Base-by-base conservation (phyloP, 2,888 invertebrate species). In the Morpho deidamia region DNA sequence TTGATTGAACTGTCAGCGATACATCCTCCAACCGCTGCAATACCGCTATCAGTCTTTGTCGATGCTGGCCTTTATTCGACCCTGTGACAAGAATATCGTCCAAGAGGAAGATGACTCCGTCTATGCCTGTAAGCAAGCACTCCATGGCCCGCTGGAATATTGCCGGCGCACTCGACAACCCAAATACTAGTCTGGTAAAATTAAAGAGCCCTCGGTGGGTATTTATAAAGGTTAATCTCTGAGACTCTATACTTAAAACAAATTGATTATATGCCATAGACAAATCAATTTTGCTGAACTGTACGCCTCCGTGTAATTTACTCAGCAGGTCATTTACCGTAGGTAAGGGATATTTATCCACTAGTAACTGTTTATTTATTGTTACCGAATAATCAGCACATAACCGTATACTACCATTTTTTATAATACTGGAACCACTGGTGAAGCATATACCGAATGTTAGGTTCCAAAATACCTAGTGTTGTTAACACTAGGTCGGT, bases 111-210 rank as follows among this genome's bases (percentile, higher is more conserved):
- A 56, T 53, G 0, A 65, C 62, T 0, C 64, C 64, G 5, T 62
- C 58, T 9, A 67, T 53, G 0, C 61, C 64, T 4, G 48, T 8
- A 1, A 67, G 39, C 7, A 67, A 34, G 0, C 55, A 50, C 40
- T 66, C 65, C 60, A 64, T 61, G 1, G 64, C 38, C 8, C 56
- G 44, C 47, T 64, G 64, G 38, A 61, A 66, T 33, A 64, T 62
- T 0, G 61, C 61, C 0, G 63, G 64, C 1, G 58, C 62, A 34
- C 59, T 63, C 0, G 64, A 53, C 7, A 66, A 44, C 0, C 62
- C 63, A 23, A 62, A 64, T 8, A 66, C 62, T n/a, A 64, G 40
- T 9, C 64, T 55, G 0, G 62, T 60, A 66, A 42, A 49, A 58
- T n/a, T n/a, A 50, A 60, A 66, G 7, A 66, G 35, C 0, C 64